Base-by-base conservation (phyloP, 2,888 invertebrate species). In the Caenorhabditis sp. region DNA sequence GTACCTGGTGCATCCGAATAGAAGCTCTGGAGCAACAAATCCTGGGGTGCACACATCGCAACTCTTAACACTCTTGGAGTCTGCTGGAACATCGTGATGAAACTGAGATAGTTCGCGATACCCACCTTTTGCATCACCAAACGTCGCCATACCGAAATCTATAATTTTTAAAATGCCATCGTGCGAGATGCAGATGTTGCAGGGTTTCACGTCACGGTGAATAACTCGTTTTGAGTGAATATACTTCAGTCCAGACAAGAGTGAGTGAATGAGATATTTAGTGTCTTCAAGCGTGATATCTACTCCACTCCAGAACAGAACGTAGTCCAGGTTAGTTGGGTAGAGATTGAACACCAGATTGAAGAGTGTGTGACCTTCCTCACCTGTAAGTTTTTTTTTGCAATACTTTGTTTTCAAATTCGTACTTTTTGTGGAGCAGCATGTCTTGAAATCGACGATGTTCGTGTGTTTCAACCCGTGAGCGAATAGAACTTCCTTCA, bases 51-150 rank as follows among this genome's bases (percentile, higher is more conserved):
- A 35, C 14, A 68, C 51, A 5, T n/a, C 19, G n/a, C 5, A 6
- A 19, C 47, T 47, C 1, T 19, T 12, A 2, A 41, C 38, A 1
- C n/a, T n/a, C n/a, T 3, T 44, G 4, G n/a, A n/a, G n/a, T n/a
- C n/a, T 44, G 10, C 0, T 14, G 44, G 16, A 31, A 31, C 5
- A 4, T 6, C 4, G 7, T 31, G 4, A 31, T 31, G 7, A 6
- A 31, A 7, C 31, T 31, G 31, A n/a, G n/a, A n/a, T n/a, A n/a
- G n/a, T n/a, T n/a, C n/a, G n/a, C n/a, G 8, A 6, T 28, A 31
- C 16, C 24, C 19, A 19, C 35, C 35, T 16, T 61, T 22, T 8
- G 98, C 99, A 0, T 99, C 98, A 16, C 99, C 98, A 72, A 98
- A 98, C 92, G 98, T 99, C 93, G 99, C 98, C 63, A 98, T 5